Evolutionary conservation across 2,888 invertebrate genomes (phyloP), one percentile per base, ranked within the genome.

Genomic region (Apamea anceps): DNA sequence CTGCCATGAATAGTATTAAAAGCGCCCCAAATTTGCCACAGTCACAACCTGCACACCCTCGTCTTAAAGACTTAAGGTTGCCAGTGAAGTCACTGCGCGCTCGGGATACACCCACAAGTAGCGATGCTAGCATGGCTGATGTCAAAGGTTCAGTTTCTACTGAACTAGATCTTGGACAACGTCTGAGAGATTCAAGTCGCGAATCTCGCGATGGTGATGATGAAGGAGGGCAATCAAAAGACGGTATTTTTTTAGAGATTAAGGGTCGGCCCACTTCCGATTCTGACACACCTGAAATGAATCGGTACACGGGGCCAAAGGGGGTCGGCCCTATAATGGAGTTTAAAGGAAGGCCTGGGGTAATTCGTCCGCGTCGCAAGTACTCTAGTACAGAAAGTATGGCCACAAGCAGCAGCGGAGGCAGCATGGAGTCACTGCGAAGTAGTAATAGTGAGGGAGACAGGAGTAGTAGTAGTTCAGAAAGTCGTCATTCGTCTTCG

Each of bases 371-470:
- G 87, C 96, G 98, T 84, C 96, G 98, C 86, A 97, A 97, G 88
- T 98, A 98, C 94, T 98, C 98, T 13, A 98, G 98, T 91, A 98
- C 98, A 54, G 99, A 99, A 95, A 98, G 98, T 94, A 98, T 99
- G 98, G 98, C 98, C 57, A 98, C 98, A 13, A 98, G 98, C 92
- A 98, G 98, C 95, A 98, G 98, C 92, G 98, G 98, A 74, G 98
- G 98, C 67, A 99, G 99, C 94, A 98, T 99, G 98, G 99, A 99
- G 93, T 99, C 99, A 77, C 96, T 99, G 85, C 97, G 98, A 85
- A 98, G 98, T 95, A 98, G 98, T 93, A 98, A 98, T 79, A 99
- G 99, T 93, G 99, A 99, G 94, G 98, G 98, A 54, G 98, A 98
- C 92, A 97, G 98, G 89, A 99, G 98, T 92, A 98, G 98, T 79